Conservation (phyloP, 2,888 invertebrate species). For the Leptopterna dolabrata region DNA sequence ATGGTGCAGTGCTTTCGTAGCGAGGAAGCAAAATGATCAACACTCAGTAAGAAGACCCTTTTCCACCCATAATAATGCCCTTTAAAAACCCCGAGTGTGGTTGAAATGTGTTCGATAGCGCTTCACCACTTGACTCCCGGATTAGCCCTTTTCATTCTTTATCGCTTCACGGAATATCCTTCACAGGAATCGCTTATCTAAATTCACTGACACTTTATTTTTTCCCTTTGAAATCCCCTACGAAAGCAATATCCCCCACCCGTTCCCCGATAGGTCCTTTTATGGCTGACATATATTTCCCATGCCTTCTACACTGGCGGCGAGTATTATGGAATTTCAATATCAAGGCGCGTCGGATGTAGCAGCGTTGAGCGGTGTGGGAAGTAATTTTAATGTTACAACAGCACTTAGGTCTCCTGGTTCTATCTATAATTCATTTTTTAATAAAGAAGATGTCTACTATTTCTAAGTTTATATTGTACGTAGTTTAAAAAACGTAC, state of each 20-base stretch:
- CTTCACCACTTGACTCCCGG: slow-evolving; percentile 46
- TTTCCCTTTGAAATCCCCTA: slow-evolving; percentile 51
- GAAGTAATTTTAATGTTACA: not conserved
- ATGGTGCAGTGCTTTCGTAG: no score
- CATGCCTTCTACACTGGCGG: slow-evolving; percentile 32
- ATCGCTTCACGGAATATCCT: slow-evolving; percentile 52
- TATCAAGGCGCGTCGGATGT: not conserved
- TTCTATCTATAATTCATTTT: no score
- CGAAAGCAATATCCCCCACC: slow-evolving; percentile 48
- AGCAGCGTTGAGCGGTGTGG: not conserved
- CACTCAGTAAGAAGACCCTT: no score
- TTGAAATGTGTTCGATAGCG: slow-evolving; percentile 44
- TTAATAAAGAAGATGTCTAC: no score
- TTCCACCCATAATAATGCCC: not conserved
- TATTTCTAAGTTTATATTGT: no score
- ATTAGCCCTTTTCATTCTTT: slow-evolving; percentile 54
- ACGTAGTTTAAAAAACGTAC: no score
- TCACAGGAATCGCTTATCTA: slow-evolving; percentile 50
- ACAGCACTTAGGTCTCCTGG: no score
- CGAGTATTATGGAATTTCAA: slow-evolving; percentile 47
- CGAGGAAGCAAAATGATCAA: no score
- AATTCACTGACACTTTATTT: slow-evolving; percentile 57
- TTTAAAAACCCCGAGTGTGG: not conserved
- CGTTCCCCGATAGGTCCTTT: slow-evolving; percentile 45
- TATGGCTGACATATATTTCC: slow-evolving; percentile 52